These are phyloP conservation scores for Lamellibrachia luymesi DNA, from an alignment of 1,140 invertebrate species.

Conservation along the genomic window DNA sequence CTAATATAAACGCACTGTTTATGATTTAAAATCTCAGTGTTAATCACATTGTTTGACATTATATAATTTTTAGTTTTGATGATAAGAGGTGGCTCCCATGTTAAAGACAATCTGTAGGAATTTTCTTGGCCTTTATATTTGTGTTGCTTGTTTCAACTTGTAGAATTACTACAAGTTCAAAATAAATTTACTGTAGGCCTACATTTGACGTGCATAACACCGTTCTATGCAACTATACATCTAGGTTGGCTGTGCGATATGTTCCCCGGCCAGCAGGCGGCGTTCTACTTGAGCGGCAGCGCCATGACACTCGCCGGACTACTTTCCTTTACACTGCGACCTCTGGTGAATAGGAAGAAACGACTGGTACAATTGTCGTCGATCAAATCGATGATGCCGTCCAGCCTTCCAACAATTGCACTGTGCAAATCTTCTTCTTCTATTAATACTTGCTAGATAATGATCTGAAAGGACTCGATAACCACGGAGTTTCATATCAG, in stretches of 20 bases:
- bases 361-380: neutral
- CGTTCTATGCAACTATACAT: neutral
- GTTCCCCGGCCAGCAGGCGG: slow-evolving; percentile 77
- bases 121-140: too few species aligned
- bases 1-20: too few species aligned
- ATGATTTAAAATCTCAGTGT: too few species aligned
- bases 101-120: too few species aligned
- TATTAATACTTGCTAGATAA: neutral
- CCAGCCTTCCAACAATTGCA: neutral
- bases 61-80: too few species aligned
- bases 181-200: too few species aligned
- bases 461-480: neutral
- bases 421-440: neutral
- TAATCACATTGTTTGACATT: too few species aligned
- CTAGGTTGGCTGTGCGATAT: slow-evolving; percentile 79
- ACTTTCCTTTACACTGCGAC: neutral
- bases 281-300: slow-evolving; percentile 86
- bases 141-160: too few species aligned
- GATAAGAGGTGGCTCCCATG: too few species aligned
- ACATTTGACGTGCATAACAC: neutral
- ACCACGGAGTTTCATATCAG: neutral
- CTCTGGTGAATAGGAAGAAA: neutral
- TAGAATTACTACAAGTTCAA: too few species aligned
- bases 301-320: slow-evolving; percentile 78
- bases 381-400: neutral